A percentile compares a stretch with the other conserved stretches of the same genome.
Conservation (phyloP, 2,888 invertebrate species). For the Lumbricus terrestris region DNA sequence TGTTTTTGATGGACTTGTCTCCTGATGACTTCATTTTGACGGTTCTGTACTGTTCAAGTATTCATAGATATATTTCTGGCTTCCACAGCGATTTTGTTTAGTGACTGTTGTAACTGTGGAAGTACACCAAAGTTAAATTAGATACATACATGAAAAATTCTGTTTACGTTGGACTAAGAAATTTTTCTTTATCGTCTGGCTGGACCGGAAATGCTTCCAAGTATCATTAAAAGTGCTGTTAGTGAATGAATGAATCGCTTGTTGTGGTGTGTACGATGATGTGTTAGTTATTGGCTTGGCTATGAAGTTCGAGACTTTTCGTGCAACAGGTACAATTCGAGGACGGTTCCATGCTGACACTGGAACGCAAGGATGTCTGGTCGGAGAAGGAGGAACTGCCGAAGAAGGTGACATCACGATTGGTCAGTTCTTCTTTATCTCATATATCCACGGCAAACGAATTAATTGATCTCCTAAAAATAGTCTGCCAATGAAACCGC, state of each 20-base stretch:
- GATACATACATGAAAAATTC: not conserved
- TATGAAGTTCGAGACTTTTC: not conserved
- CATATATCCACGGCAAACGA: not conserved
- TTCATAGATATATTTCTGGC: too few relatives aligned
- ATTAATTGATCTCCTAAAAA: not conserved
- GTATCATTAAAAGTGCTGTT: not conserved
- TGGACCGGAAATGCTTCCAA: not conserved
- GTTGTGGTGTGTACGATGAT: not conserved
- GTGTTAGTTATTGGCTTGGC: too few relatives aligned
- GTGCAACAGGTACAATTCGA: conserved; percentile 57
- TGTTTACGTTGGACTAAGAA: not conserved
- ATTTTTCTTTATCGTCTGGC: not conserved
- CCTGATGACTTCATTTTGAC: too few relatives aligned
- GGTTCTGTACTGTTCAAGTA: too few relatives aligned
- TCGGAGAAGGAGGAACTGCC: conserved; percentile 65
- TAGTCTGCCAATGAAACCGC: not conserved
- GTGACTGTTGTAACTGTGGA: too few relatives aligned
- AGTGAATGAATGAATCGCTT: not conserved
- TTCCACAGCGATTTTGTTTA: too few relatives aligned
- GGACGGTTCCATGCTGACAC: conserved; percentile 59
- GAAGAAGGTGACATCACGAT: conserved; percentile 62
- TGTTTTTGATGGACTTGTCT: too few relatives aligned
- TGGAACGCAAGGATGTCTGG: conserved; percentile 65
- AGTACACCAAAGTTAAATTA: too few relatives aligned
- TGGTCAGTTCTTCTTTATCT: conserved; percentile 50